These are phyloP conservation scores for Hafferia zeledoni DNA, from an alignment of 2,797 vertebrate genomes.

Conservation along the genomic window DNA sequence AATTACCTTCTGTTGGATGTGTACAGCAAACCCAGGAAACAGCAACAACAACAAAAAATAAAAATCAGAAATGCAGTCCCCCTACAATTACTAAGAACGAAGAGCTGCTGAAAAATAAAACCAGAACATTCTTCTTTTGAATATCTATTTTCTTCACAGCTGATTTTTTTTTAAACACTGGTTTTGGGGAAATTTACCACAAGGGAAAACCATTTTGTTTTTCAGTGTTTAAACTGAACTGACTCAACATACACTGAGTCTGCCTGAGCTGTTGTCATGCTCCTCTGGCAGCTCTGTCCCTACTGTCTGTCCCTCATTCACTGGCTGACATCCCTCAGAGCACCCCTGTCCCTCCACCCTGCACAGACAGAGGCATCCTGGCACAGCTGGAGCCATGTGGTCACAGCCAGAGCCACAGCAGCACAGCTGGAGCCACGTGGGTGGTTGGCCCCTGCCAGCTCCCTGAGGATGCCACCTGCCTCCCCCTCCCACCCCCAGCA, in stretches of 20 bases:
- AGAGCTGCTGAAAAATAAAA: not conserved
- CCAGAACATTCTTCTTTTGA: not conserved
- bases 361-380: not conserved
- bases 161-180: not conserved
- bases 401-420: no score
- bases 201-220: not conserved
- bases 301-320: not conserved
- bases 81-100: not conserved
- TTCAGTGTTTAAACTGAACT: not conserved
- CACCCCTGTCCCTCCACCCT: not conserved
- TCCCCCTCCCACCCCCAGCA: not conserved
- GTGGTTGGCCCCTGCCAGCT: not conserved
- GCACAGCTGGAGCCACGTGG: not conserved
- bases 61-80: conserved; percentile 27
- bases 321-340: rapidly evolving
- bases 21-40: conserved; percentile 44
- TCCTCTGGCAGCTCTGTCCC: not conserved
- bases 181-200: not conserved
- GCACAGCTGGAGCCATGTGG: not conserved
- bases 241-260: not conserved
- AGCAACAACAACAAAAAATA: not conserved
- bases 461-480: not conserved
- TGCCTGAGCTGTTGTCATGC: not conserved
- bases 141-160: not conserved
- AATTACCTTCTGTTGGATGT: conserved; percentile 67